Percentiles rank a stretch among this genome's conserved stretches.
Evolutionary conservation across 2,797 vertebrate species (phyloP).

Genomic region (Picus viridis): DNA sequence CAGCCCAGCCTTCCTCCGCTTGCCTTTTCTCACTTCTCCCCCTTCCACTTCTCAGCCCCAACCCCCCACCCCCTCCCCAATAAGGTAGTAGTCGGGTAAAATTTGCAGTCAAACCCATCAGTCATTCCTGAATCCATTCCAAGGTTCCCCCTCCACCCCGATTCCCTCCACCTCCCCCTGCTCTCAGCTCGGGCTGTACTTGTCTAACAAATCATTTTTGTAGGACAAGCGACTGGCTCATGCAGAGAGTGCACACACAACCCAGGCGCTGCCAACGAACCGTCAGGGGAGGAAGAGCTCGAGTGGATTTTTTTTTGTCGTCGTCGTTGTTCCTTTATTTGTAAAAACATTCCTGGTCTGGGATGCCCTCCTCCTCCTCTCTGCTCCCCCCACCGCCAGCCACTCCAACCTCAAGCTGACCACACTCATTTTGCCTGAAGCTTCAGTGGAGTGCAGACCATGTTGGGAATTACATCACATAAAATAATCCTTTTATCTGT

Average conservation of each 20-base stretch:
- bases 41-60: not conserved
- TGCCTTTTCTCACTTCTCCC: constrained; percentile 56
- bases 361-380: not conserved
- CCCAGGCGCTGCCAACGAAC: constrained; percentile 17
- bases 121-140: constrained; percentile 67
- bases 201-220: constrained; percentile 60
- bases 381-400: not conserved
- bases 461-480: not conserved
- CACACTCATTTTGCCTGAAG: not conserved
- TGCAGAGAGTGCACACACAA: not conserved
- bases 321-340: not conserved
- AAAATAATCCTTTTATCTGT: not conserved
- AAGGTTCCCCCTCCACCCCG: constrained; percentile 38
- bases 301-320: not conserved
- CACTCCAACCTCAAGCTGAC: not conserved
- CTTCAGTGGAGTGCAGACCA: not conserved
- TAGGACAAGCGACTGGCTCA: constrained; percentile 51
- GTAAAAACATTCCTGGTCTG: not conserved
- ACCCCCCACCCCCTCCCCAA: not conserved
- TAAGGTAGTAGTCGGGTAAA: constrained; percentile 50
- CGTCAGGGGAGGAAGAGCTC: constrained; percentile 8
- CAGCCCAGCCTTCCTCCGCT: constrained; percentile 29
- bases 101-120: constrained; percentile 67
- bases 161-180: constrained; percentile 35
- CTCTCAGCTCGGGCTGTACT: constrained; percentile 55